A percentile compares a stretch with the other conserved stretches of the same genome.
Conservation (phyloP, 2,888 invertebrate species). For the Lymantria monacha region DNA sequence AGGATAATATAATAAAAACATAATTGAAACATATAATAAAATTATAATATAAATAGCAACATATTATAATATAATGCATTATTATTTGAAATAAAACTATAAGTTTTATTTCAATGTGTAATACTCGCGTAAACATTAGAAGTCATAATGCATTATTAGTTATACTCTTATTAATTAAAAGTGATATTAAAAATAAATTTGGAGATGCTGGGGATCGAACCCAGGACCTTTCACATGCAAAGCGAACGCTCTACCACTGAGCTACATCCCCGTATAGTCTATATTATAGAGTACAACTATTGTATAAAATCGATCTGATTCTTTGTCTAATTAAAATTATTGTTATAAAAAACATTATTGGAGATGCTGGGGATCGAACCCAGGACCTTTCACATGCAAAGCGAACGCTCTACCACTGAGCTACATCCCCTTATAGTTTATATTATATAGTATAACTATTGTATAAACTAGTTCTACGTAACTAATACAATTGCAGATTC, state of each 20-base stretch:
- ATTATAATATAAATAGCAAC: too few relatives aligned
- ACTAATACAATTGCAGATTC: too few relatives aligned
- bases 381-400: constrained; percentile 99
- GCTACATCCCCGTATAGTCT: constrained; percentile 88
- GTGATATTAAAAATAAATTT: constrained; percentile 33
- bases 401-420: constrained; percentile 99
- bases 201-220: constrained; percentile 98
- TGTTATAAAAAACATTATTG: too few relatives aligned
- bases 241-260: constrained; percentile 99
- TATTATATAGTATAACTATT: background rate
- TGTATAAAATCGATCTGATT: too few relatives aligned
- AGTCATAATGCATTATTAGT: too few relatives aligned
- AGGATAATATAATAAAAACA: too few relatives aligned
- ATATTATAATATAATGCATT: too few relatives aligned
- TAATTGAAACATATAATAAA: too few relatives aligned
- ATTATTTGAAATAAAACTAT: too few relatives aligned
- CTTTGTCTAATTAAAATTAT: background rate
- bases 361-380: constrained; percentile 98
- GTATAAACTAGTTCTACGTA: too few relatives aligned
- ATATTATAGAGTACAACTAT: background rate
- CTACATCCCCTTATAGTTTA: constrained; percentile 87
- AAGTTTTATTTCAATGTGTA: too few relatives aligned
- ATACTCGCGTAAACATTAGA: too few relatives aligned
- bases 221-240: constrained; percentile 99
- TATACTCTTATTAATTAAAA: background rate